phyloP scores from a whole-genome alignment of 1,140 invertebrate species.

The Sarcophaga peregrina region DNA sequence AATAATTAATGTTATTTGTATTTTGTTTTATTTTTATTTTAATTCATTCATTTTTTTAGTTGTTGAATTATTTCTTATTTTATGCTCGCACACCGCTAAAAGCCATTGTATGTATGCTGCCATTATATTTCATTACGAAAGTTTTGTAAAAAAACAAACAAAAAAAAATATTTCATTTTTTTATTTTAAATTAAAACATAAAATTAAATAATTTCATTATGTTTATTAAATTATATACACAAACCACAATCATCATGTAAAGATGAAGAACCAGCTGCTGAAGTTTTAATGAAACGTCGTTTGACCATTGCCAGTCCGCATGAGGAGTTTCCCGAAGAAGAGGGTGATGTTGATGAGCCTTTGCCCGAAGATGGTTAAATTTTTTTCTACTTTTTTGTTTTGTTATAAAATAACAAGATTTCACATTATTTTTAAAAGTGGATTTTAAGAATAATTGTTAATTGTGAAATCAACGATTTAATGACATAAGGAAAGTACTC shows the following conservation, averaged over 20 bases:
- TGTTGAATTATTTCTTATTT: slow-evolving; percentile 47
- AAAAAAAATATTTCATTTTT: neutral
- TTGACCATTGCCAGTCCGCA: slow-evolving; percentile 61
- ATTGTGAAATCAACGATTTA: too few relatives aligned
- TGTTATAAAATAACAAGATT: too few relatives aligned
- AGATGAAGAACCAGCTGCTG: slow-evolving; percentile 54
- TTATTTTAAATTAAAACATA: neutral
- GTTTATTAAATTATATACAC: slow-evolving; percentile 25
- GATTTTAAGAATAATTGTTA: too few relatives aligned
- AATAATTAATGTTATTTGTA: neutral
- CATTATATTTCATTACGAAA: slow-evolving; percentile 47
- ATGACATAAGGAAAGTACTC: too few relatives aligned
- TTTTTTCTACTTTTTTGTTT: neutral
- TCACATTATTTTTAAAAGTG: too few relatives aligned
- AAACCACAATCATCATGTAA: neutral
- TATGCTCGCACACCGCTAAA: slow-evolving; percentile 47
- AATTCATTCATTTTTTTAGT: slow-evolving; percentile 44
- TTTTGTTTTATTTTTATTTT: neutral
- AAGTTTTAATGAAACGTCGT: slow-evolving; percentile 57
- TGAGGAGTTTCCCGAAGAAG: slow-evolving; percentile 57
- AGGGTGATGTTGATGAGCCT: slow-evolving; percentile 56
- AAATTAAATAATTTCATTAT: neutral
- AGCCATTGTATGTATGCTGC: slow-evolving; percentile 63
- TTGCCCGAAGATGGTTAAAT: slow-evolving; percentile 60
- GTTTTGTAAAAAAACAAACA: slow-evolving; percentile 19